Conservation (phyloP, 2,797 vertebrate genomes). For the Setipinna tenuifilis region DNA sequence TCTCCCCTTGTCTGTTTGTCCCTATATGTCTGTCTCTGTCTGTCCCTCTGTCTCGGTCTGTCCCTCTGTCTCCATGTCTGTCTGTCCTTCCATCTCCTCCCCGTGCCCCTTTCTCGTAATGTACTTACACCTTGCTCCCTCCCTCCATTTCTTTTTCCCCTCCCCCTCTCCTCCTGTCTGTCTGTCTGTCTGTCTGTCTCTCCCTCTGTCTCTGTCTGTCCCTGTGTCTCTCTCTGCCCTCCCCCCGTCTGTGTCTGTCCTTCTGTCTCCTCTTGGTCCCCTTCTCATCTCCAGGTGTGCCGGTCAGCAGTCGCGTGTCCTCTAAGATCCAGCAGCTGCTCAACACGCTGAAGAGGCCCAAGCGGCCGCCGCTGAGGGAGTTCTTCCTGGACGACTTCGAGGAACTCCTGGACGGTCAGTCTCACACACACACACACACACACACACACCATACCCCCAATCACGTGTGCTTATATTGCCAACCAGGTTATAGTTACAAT, state of each 20-base stretch:
- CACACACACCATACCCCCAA: not conserved
- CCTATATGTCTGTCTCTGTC: not conserved
- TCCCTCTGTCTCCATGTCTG: too few relatives aligned
- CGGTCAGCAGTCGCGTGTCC: constrained; percentile 94
- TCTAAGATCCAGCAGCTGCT: constrained; percentile 98
- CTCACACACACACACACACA: not conserved
- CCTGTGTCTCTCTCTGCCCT: not conserved
- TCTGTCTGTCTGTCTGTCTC: not conserved
- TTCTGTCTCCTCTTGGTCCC: constrained; percentile 42
- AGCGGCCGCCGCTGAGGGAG: constrained; percentile 90
- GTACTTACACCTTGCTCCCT: constrained; percentile 9
- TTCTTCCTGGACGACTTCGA: constrained; percentile 97
- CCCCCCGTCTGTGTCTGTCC: constrained; percentile 18
- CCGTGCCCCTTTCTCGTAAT: too few relatives aligned
- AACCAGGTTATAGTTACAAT: too few relatives aligned
- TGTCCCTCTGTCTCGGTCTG: too few relatives aligned
- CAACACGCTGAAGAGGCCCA: constrained; percentile 94
- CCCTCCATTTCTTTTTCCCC: not conserved
- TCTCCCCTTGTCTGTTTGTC: too few relatives aligned
- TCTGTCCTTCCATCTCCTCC: too few relatives aligned
- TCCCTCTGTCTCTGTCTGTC: not conserved
- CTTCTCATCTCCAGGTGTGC: constrained; percentile 81
- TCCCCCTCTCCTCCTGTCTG: too few relatives aligned
- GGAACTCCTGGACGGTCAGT: constrained; percentile 91
- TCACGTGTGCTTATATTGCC: too few relatives aligned